phyloP scores from a whole-genome alignment of 2,888 invertebrate species.

The Subacronicta megacephala region DNA sequence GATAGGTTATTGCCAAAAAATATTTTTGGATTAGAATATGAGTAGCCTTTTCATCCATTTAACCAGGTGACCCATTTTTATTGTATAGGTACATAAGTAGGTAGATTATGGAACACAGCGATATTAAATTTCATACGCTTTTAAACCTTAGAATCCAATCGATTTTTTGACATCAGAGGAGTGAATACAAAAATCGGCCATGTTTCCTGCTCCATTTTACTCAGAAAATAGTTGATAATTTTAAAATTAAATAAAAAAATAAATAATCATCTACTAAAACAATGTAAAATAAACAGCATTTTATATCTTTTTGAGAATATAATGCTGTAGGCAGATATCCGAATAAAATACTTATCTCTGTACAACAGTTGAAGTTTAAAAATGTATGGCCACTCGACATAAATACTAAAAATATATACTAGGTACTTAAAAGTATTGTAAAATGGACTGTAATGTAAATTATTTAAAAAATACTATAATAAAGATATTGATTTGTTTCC shows the following conservation, averaged over 20 bases:
- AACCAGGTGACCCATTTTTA: too few species aligned
- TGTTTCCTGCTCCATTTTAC: not conserved
- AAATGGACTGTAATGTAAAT: not conserved
- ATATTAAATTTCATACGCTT: too few species aligned
- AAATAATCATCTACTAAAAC: slow-evolving; percentile 17
- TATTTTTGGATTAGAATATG: too few species aligned
- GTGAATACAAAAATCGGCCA: not conserved
- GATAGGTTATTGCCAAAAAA: too few species aligned
- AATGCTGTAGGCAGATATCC: slow-evolving; percentile 13
- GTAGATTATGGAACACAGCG: too few species aligned
- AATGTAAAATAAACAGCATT: slow-evolving; percentile 3
- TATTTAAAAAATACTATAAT: not conserved
- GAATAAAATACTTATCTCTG: slow-evolving; percentile 46
- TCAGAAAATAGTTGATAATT: slow-evolving; percentile 4
- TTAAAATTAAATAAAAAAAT: slow-evolving; percentile 10
- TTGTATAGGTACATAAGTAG: too few species aligned
- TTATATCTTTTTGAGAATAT: slow-evolving; percentile 21
- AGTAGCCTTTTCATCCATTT: too few species aligned
- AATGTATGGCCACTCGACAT: slow-evolving; percentile 57
- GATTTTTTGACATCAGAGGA: too few species aligned
- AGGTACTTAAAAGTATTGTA: slow-evolving; percentile 11
- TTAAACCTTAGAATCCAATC: too few species aligned
- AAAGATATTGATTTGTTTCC: too few species aligned
- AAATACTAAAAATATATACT: slow-evolving; percentile 31
- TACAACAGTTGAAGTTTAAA: slow-evolving; percentile 54